A percentile compares a stretch with the other conserved stretches of the same genome.
phyloP scores from a whole-genome alignment of 30 jellyfish, hydroid and myxozoan species.

The Aurelia sp. region DNA sequence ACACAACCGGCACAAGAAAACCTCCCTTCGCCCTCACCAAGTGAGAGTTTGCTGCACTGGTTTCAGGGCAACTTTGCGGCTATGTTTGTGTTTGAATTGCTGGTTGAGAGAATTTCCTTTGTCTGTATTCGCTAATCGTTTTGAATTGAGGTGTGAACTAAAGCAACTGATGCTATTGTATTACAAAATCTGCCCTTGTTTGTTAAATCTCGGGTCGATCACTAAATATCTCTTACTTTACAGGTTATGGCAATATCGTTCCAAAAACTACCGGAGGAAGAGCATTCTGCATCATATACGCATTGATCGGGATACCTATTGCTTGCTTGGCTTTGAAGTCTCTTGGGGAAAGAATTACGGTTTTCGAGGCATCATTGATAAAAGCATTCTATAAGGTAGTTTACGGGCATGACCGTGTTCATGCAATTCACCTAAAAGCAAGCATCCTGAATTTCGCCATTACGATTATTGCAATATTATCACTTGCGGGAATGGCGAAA shows the following conservation, averaged over 20 bases:
- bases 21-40: too few species aligned
- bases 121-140: too few species aligned
- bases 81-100: too few species aligned
- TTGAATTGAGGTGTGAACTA: too few species aligned
- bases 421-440: conserved; percentile 50
- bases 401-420: conserved; percentile 15
- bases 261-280: conserved; percentile 54
- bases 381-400: background rate
- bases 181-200: too few species aligned
- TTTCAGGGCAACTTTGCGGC: too few species aligned
- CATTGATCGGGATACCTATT: conserved; percentile 57
- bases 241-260: conserved; percentile 64
- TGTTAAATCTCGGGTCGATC: too few species aligned
- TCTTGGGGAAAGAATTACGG: conserved; percentile 52
- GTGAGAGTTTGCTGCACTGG: too few species aligned
- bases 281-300: conserved; percentile 60
- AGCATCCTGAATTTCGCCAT: conserved; percentile 30
- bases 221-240: background rate
- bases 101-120: too few species aligned
- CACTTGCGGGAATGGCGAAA: conserved; percentile 40
- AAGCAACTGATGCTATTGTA: too few species aligned
- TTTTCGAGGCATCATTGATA: conserved; percentile 2
- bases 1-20: too few species aligned
- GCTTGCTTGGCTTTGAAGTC: conserved; percentile 66
- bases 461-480: conserved; percentile 28